A percentile compares a stretch with the other conserved stretches of the same genome.
Conservation (phyloP, 2,888 invertebrate genomes). For the Tipula unca region DNA sequence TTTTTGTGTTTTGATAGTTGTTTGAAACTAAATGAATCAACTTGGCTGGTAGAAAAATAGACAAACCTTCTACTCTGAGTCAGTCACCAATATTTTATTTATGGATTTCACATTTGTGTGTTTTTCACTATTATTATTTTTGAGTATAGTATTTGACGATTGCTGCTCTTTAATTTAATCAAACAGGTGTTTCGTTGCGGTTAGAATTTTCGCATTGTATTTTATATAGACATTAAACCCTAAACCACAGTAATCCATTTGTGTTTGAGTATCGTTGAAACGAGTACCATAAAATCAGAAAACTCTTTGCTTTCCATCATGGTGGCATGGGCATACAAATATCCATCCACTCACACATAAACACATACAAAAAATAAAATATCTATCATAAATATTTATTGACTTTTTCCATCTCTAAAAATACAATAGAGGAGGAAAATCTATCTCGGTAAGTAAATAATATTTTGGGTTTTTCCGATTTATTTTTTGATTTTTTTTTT, state of each 20-base stretch:
- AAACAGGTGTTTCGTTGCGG: neutral
- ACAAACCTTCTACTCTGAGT: too few species aligned
- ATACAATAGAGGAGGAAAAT: neutral
- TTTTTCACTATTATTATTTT: too few species aligned
- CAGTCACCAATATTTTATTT: too few species aligned
- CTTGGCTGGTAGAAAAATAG: too few species aligned
- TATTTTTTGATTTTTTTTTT: neutral
- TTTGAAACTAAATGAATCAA: too few species aligned
- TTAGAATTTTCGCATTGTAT: neutral
- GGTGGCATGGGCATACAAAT: neutral
- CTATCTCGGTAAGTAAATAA: slow-evolving; percentile 14
- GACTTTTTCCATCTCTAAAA: neutral
- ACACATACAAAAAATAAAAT: neutral
- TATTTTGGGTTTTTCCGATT: neutral
- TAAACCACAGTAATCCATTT: neutral
- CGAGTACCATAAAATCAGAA: neutral
- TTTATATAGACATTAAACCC: neutral
- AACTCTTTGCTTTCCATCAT: neutral
- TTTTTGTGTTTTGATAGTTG: too few species aligned
- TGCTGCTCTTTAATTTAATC: neutral
- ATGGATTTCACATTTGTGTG: too few species aligned
- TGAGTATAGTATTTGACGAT: too few species aligned
- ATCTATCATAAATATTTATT: slow-evolving; percentile 4
- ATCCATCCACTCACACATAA: too few species aligned
- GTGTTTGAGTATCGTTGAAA: neutral